Evolutionary conservation across 2,888 invertebrate species (phyloP), one percentile per base, ranked within the genome.

Genomic region (Phyllotreta striolata): DNA sequence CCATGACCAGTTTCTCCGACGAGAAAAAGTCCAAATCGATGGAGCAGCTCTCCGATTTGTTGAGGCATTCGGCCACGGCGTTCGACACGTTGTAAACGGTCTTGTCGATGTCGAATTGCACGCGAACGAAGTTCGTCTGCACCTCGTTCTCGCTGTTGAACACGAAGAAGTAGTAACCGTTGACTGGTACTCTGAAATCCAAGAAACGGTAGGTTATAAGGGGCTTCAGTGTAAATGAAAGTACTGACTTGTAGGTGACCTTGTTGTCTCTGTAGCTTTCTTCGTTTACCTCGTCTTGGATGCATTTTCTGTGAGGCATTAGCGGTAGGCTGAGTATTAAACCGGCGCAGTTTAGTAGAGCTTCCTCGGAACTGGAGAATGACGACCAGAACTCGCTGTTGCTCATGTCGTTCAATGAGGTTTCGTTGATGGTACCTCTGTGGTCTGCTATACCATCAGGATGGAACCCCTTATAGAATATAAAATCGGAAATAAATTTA

Each of bases 131-230:
- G 80, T 91, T 91, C 6, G 85, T 83, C 76, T 90, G 88, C 0
- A 89, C 85, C 73, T 92, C 92, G 76, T 92, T 92, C 77, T 92
- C 91, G 5, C 91, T 91, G 78, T 89, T 91, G 82, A 92, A 92
- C 0, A 92, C 89, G 82, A 92, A 91, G 82, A 92, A 92, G 75
- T 92, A 92, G 79, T 91, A 92, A 6, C 91, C 92, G 72, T 91
- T 89, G 0, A 85, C 83, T 54, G 91, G 89, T 0, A 92, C 89
- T 72, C 89, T 89, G 78, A 70, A 82, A 77, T 66, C 38, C 40
- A n/a, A 39, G 12, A 46, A 49, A 49, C 8, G 8, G 46, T 37
- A 52, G 3, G 3, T 52, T n/a, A 0, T 55, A 14, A 12, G 24
- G 4, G 0, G 6, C 6, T 0, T 38, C 1, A 12, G 8, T 13